Evolutionary conservation across 2,888 invertebrate genomes (phyloP), one percentile per base, ranked within the genome.

Genomic region (Polylopha cassiicola): DNA sequence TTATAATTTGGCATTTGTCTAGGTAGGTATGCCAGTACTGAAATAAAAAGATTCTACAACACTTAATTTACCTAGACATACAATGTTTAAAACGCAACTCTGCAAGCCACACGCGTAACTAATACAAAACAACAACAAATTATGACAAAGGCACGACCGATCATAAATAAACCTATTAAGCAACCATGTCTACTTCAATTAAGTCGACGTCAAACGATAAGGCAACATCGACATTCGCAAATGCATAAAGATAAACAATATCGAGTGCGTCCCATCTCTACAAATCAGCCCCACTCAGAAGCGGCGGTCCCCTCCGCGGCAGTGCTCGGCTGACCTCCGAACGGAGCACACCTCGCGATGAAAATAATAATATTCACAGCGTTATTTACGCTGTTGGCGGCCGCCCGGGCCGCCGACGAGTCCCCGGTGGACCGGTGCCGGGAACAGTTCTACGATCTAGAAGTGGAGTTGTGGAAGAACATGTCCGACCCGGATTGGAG

Each of bases 351-450:
- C 50, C 17, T 34, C 31, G 41, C 17, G 26, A 30, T 46, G 46
- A 53, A 39, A 47, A 71, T 52, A 36, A 84, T 84, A 84, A 70
- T 59, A 55, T 49, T 68, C 52, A 66, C 65, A 48, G 72, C 74
- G 71, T 71, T 82, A 21, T 61, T 60, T 46, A 58, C 65, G 61
- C 53, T 67, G 51, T 43, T 63, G 22, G 56, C 66, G 42, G 37
- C 61, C 51, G 62, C 61, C 28, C 44, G 58, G 43, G 74, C 74
- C 27, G 62, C 56, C 37, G 76, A 79, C 46, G 56, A 71, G 9
- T 65, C 85, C 4, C 61, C 71, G 29, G 84, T 91, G n/a, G 92
- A 92, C 64, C 63, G 84, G 37, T 61, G 90, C 42, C 87, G 92
- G 16, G 73, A 80, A 8, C 81, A 88, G 32, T 88, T 92, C 55